Base-by-base conservation (phyloP, 2,113 vertebrate genomes). In the Arenaria interpres region DNA sequence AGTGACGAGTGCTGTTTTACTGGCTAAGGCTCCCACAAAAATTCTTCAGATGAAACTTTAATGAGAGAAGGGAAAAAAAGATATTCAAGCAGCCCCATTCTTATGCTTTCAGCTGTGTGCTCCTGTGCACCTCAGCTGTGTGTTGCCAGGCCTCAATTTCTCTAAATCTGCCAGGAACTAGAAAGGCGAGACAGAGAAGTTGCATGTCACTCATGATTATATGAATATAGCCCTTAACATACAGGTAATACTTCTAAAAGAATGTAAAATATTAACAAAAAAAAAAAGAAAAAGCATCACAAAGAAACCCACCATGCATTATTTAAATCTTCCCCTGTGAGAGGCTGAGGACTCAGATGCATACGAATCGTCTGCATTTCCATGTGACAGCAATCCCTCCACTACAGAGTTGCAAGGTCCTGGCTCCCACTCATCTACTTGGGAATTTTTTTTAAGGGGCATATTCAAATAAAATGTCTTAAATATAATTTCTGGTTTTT, bases 21-120 rank as follows among this genome's bases (percentile, higher is more conserved):
- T 76, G 92, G 91, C 66, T 91, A 78, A 85, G 66, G 67, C 73
- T 95, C 63, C 62, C 62, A 92, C 80, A 95, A 94, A 95, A 93
- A 95, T 86, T 92, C 89, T 95, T 96, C 69, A 94, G 74, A 96
- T 96, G 51, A 94, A 96, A 94, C 73, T 97, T 97, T 96, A 96
- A 95, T 96, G 78, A 95, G 90, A 74, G 92, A 73, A 84, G 41
- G 19, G 45, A 63, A 33, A 30, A 71, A 78, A 68, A 56, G 18
- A 72, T n/a, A 22, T 67, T 96, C 22, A 46, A 68, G 13, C 81
- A 76, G 82, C 37, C 84, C 80, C 50, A 73, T 69, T 85, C 81
- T 93, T 81, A 75, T 41, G 12, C 60, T 92, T 80, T 93, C 66
- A 93, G 43, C 63, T 90, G 48, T 81, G 4, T 85, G 39, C 22